Evolutionary conservation across 2,797 vertebrate species (phyloP).

Genomic region (Rhabdophis nuchalis): DNA sequence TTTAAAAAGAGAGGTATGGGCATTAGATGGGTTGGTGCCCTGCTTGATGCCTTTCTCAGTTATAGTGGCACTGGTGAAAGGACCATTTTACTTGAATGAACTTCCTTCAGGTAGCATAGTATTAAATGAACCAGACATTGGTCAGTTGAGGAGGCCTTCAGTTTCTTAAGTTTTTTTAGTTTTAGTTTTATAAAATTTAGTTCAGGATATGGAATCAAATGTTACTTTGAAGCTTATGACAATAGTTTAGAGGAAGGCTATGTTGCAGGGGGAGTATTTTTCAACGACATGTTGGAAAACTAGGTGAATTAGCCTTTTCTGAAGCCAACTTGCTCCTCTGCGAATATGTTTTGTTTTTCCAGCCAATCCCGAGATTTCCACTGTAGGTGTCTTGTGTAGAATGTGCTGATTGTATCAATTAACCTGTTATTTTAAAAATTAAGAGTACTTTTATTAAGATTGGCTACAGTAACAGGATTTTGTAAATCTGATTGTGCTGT

Average conservation of each 20-base stretch:
- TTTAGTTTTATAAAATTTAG: too few species aligned
- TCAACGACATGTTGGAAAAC: neutral
- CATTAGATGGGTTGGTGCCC: neutral
- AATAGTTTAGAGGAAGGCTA: neutral
- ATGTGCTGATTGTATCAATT: neutral
- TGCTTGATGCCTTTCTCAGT: neutral
- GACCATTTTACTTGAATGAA: neutral
- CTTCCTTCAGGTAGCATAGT: too few species aligned
- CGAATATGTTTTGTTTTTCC: neutral
- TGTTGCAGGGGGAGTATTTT: neutral
- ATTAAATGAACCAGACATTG: too few species aligned
- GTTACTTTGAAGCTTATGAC: neutral
- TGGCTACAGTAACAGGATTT: neutral
- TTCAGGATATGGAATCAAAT: too few species aligned
- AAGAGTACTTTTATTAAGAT: too few species aligned
- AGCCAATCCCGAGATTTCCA: neutral
- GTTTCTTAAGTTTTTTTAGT: too few species aligned
- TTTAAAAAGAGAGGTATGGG: neutral
- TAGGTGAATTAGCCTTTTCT: neutral
- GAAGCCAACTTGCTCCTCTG: neutral
- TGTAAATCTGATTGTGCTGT: neutral
- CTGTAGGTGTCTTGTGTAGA: neutral
- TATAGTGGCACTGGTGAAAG: neutral
- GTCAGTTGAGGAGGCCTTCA: too few species aligned
- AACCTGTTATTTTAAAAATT: too few species aligned